These are phyloP conservation scores for Tipula unca DNA, from an alignment of 2,888 invertebrate genomes.

Conservation along the genomic window DNA sequence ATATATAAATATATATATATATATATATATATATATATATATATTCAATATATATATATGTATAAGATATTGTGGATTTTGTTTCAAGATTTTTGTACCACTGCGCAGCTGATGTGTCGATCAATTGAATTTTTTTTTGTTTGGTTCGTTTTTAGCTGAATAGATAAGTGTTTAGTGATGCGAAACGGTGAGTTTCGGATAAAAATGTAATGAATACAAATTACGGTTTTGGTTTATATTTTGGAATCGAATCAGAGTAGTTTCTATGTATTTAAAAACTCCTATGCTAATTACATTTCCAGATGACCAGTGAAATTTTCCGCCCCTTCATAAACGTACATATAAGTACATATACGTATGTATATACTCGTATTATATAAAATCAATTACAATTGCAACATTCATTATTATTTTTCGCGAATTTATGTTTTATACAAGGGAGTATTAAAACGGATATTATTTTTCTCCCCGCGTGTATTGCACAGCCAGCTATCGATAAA, in stretches of 20 bases:
- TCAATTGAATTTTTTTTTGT: neutral
- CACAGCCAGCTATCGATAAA: slow-evolving; percentile 8
- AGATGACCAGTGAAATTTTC: neutral
- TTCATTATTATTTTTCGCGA: neutral
- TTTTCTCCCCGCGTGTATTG: neutral
- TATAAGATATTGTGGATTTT: neutral
- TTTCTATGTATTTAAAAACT: neutral
- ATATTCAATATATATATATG: neutral
- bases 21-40: neutral
- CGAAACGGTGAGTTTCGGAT: slow-evolving; percentile 8
- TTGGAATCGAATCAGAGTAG: neutral
- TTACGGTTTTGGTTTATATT: neutral
- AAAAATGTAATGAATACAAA: slow-evolving; percentile 14
- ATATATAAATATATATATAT: neutral
- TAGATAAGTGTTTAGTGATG: slow-evolving; percentile 8
- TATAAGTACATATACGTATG: neutral
- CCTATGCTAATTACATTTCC: neutral
- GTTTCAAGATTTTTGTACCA: neutral
- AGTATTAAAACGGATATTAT: neutral
- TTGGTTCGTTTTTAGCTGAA: neutral
- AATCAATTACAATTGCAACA: neutral
- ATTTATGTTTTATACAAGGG: neutral
- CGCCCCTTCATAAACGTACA: neutral
- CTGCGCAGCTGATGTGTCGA: slow-evolving; percentile 8
- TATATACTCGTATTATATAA: too few species aligned